Base-by-base conservation (phyloP, 2,113 vertebrate species). In the Podarcis cretensis region DNA sequence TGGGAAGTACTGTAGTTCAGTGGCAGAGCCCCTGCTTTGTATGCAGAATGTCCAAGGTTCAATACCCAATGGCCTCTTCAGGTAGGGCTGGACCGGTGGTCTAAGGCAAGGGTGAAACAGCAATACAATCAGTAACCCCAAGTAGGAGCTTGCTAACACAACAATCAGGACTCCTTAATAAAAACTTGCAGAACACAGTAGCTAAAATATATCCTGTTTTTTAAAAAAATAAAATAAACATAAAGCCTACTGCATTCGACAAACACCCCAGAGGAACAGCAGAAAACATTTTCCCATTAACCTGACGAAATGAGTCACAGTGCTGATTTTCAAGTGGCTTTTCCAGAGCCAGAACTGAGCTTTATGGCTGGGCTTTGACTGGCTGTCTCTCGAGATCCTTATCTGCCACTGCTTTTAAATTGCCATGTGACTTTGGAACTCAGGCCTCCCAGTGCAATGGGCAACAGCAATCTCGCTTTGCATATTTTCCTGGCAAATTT, bases 211-310 rank as follows among this genome's bases (percentile, higher is more conserved):
- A 0, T 1, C 6, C 20, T 20, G 80, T 63, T 63, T 63, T 79
- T 9, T 32, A 76, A 48, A 20, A 59, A 2, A 1, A 87, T 30
- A 54, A 21, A 85, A 32, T 4, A n/a, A 25, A 74, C n/a, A 77
- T 7, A n/a, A 79, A 81, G 82, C 16, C 14, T 32, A 83, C 76
- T 66, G 5, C 7, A 68, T 57, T 73, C 35, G 2, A 59, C 83
- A 54, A 40, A 14, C 13, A 54, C 81, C 35, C 94, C 91, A 6
- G 81, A 87, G 93, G 92, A 92, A 8, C 68, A 23, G 0, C 68
- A 40, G 73, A 54, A 0, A 73, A 69, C 40, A 83, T 94, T 95
- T 96, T 93, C 59, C 92, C 95, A 95, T 95, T 96, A 92, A 91
- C 90, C 80, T 54, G 65, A 84, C 13, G 91, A 73, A 90, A 23